phyloP scores from a whole-genome alignment of 2,113 vertebrate genomes.

The Chrysochloris asiatica region DNA sequence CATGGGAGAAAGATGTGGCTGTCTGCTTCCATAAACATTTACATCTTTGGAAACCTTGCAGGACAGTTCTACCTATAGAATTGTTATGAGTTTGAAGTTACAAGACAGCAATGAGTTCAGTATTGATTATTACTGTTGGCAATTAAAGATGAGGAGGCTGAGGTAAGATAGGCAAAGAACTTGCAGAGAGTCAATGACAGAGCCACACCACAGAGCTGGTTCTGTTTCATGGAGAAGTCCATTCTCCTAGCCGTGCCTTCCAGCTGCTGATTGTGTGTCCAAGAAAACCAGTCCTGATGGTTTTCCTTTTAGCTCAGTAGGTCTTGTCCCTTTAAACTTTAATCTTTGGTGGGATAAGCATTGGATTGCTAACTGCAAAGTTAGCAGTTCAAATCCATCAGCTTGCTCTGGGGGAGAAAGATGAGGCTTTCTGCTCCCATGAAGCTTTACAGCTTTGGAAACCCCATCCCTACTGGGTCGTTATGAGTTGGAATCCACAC shows the following conservation, averaged over 20 bases:
- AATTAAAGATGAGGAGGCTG: not conserved
- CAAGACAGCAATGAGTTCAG: not conserved
- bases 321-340: not conserved
- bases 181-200: not conserved
- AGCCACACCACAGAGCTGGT: not conserved
- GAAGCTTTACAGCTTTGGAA: too few species aligned
- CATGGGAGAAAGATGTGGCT: not conserved
- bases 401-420: too few species aligned
- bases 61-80: not conserved
- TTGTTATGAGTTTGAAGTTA: not conserved
- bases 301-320: not conserved
- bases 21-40: not conserved
- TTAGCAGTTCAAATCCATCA: too few species aligned
- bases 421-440: too few species aligned
- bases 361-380: too few species aligned
- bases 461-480: too few species aligned
- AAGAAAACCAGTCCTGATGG: fast-evolving
- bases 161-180: not conserved
- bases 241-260: not conserved
- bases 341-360: too few species aligned
- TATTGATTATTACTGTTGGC: not conserved
- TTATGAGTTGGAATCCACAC: too few species aligned
- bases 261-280: not conserved
- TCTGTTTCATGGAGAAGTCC: not conserved
- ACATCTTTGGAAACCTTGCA: not conserved